Evolutionary conservation across 2,113 vertebrate genomes (phyloP), one percentile per base, ranked within the genome.

Genomic region (Phoenicopterus ruber): DNA sequence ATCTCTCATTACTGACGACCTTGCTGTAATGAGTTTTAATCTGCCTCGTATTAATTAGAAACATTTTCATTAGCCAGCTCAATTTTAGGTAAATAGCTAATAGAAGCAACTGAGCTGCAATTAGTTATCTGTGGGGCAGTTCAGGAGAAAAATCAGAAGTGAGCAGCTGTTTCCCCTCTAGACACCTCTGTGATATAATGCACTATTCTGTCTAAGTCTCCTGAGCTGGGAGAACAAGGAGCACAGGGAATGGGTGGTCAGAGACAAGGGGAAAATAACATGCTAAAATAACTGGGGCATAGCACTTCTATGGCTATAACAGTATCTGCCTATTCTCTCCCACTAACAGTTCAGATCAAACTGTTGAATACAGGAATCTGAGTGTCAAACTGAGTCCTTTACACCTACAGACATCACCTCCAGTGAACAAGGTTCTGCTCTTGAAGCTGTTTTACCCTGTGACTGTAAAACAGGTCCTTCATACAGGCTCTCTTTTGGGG

Each of bases 21-120:
- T 97, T 97, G 97, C 96, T 97, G 90, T 97, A 97, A 98, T 97
- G 97, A 97, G 96, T 97, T 98, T 98, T 98, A 98, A 98, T 98
- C 95, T 98, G 96, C 95, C 94, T 98, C 49, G 3, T 97, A 97
- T 97, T 98, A 98, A 98, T 98, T 98, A 97, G 98, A 98, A 98
- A 94, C 96, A 98, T 96, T 97, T 97, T 98, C 96, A 97, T 96
- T 98, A 97, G 96, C 97, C 93, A 97, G 90, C 82, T 96, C 96
- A 96, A 94, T 97, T 97, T 97, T 90, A 95, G 97, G 92, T 97
- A 97, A 98, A 96, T 94, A 96, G 90, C 97, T 98, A 98, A 98
- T 96, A 97, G 96, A 97, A 98, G 89, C 90, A 96, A 98, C 96
- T 93, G 94, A 62, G 74, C 86, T 94, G 90, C 96, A 93, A 97